Conservation (phyloP, 1,140 invertebrate genomes). For the Zaprionus ghesquierei region DNA sequence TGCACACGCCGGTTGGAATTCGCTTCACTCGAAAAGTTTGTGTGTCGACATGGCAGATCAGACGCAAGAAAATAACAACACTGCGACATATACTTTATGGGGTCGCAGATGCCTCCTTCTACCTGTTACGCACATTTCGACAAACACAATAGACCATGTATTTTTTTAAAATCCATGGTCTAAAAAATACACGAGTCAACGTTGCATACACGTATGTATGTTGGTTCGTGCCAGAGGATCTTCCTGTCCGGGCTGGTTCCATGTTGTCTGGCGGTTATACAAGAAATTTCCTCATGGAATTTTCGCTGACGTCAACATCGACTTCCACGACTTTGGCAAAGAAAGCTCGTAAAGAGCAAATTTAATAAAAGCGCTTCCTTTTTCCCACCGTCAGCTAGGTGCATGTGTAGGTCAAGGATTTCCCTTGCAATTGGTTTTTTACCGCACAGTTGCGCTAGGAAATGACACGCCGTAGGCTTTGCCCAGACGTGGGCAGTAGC, state of each 20-base stretch:
- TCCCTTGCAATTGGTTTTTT: constrained; percentile 64
- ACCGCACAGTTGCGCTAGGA: constrained; percentile 27
- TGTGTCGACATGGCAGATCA: no score
- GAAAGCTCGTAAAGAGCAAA: constrained; percentile 36
- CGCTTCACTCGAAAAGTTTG: no score
- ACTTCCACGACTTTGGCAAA: constrained; percentile 38
- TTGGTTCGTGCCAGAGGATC: constrained; percentile 49
- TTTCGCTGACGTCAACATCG: constrained; percentile 15
- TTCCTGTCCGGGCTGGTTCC: constrained; percentile 37
- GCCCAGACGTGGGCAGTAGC: constrained; percentile 62
- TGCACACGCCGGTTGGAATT: no score
- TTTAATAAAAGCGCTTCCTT: constrained; percentile 68
- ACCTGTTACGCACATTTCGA: no score
- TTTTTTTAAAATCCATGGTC: no score
- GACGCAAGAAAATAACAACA: no score
- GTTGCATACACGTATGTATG: constrained; percentile 79
- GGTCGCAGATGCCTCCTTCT: no score
- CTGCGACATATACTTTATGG: no score
- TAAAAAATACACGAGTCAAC: constrained; percentile 71
- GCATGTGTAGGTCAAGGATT: constrained; percentile 57
- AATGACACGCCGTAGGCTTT: neutral
- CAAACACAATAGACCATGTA: no score
- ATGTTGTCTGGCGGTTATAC: constrained; percentile 49
- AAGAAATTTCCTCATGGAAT: constrained; percentile 61
- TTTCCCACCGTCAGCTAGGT: constrained; percentile 25